Conservation (phyloP, 2,888 invertebrate genomes). For the Pseudococcus viburni region DNA sequence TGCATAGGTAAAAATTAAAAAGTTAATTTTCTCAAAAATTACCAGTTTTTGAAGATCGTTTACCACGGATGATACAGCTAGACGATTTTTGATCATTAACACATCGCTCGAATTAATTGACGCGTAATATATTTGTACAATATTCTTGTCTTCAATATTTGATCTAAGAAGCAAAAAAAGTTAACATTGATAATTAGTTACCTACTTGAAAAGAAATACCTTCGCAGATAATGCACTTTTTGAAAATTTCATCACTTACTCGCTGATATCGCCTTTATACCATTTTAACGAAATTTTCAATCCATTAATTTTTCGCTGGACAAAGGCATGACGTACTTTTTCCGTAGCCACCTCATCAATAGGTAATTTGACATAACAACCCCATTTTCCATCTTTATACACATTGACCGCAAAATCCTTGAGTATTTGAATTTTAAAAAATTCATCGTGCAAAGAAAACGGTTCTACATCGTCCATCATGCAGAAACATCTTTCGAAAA, state of each 20-base stretch:
- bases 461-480: neutral
- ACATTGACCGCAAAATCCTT: slow-evolving; percentile 88
- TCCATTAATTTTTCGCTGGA: slow-evolving; percentile 31
- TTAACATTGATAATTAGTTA: no score
- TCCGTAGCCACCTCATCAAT: slow-evolving; percentile 37
- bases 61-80: slow-evolving; percentile 25
- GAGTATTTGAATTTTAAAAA: slow-evolving; percentile 78
- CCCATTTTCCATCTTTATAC: slow-evolving; percentile 78
- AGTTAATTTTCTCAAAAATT: neutral
- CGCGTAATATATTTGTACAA: slow-evolving; percentile 55
- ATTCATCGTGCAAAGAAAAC: slow-evolving; percentile 73
- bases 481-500: slow-evolving; percentile 40
- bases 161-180: neutral
- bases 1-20: no score
- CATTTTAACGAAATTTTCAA: slow-evolving; percentile 63
- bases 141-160: slow-evolving; percentile 27
- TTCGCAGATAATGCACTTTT: neutral
- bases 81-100: slow-evolving; percentile 49
- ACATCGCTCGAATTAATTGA: slow-evolving; percentile 58
- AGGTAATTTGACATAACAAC: slow-evolving; percentile 71
- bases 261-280: slow-evolving; percentile 48
- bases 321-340: slow-evolving; percentile 58
- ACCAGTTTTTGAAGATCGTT: neutral
- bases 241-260: neutral
- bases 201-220: no score